Conservation (phyloP, 2,888 invertebrate species). For the Ochropleura plecta region DNA sequence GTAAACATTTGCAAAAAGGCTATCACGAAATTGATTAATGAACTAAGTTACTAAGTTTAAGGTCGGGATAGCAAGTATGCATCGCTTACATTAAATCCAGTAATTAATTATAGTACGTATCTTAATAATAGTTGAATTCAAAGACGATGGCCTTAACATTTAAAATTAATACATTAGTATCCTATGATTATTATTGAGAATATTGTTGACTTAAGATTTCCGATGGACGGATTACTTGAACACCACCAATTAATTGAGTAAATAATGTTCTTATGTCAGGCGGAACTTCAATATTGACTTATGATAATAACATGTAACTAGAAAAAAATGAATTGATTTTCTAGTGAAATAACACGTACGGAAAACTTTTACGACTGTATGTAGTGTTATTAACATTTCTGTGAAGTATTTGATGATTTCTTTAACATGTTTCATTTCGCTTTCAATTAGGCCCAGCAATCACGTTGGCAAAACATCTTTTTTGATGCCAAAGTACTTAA, state of each 20-base stretch:
- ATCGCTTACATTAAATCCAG: conserved; percentile 23
- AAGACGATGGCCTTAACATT: conserved; percentile 55
- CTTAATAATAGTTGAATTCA: conserved; percentile 38
- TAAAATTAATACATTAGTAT: conserved; percentile 46
- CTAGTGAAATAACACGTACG: conserved; percentile 14
- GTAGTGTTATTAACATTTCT: neutral
- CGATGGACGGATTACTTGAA: conserved; percentile 31
- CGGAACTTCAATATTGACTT: conserved; percentile 62
- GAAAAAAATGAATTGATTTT: conserved; percentile 23
- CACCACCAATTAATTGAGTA: conserved; percentile 50
- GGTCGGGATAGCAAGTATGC: conserved; percentile 21
- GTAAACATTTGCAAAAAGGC: neutral
- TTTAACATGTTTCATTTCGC: neutral
- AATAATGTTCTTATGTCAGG: conserved; percentile 46
- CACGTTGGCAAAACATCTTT: neutral
- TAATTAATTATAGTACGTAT: conserved; percentile 42
- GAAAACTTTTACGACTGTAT: conserved; percentile 9
- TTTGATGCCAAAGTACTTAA: neutral
- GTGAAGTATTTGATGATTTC: neutral
- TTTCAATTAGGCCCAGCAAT: neutral
- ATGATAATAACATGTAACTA: conserved; percentile 50
- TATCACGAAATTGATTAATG: conserved; percentile 20
- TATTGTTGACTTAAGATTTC: conserved; percentile 38
- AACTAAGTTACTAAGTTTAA: conserved; percentile 19
- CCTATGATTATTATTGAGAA: conserved; percentile 31